These are phyloP conservation scores for Syngnathus acus DNA, from an alignment of 2,797 vertebrate species.

Conservation along the genomic window DNA sequence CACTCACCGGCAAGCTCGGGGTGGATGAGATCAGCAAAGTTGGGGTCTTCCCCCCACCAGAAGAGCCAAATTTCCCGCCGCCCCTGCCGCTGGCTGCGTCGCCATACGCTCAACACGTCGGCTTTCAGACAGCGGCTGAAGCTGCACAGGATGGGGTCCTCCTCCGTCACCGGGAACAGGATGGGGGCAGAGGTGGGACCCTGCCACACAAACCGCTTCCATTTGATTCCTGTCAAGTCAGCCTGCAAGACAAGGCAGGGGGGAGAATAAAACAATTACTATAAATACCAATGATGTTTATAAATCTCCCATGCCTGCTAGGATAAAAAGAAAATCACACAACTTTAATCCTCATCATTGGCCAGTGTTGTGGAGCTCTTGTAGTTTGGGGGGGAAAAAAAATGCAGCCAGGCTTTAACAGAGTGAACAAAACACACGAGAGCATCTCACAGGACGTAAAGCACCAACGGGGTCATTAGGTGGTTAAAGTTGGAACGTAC, in stretches of 20 bases:
- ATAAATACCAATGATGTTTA: too few species aligned
- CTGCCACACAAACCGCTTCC: constrained; percentile 96
- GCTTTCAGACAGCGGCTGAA: constrained; percentile 96
- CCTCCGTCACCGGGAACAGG: constrained; percentile 94
- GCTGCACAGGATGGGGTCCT: constrained; percentile 98
- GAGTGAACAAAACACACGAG: constrained; percentile 52
- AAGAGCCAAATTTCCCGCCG: constrained; percentile 96
- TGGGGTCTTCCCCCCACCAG: constrained; percentile 98
- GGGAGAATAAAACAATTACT: background rate
- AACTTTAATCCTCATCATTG: constrained; percentile 62
- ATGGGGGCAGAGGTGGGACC: constrained; percentile 94
- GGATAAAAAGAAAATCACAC: constrained; percentile 4
- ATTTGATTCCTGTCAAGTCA: constrained; percentile 98
- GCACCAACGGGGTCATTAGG: constrained; percentile 55
- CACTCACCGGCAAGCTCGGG: constrained; percentile 86
- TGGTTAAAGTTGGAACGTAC: constrained; percentile 54
- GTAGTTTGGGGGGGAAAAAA: constrained; percentile 18
- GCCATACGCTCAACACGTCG: constrained; percentile 92
- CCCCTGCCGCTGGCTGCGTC: constrained; percentile 88
- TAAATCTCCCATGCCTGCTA: too few species aligned
- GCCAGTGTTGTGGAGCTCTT: constrained; percentile 33
- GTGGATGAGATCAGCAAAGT: constrained; percentile 92
- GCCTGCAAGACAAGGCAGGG: constrained; percentile 66
- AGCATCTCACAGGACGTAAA: constrained; percentile 54
- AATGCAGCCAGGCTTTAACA: constrained; percentile 52